Evolutionary conservation across 2,113 vertebrate genomes (phyloP).

Genomic region (Tupaia chinensis): DNA sequence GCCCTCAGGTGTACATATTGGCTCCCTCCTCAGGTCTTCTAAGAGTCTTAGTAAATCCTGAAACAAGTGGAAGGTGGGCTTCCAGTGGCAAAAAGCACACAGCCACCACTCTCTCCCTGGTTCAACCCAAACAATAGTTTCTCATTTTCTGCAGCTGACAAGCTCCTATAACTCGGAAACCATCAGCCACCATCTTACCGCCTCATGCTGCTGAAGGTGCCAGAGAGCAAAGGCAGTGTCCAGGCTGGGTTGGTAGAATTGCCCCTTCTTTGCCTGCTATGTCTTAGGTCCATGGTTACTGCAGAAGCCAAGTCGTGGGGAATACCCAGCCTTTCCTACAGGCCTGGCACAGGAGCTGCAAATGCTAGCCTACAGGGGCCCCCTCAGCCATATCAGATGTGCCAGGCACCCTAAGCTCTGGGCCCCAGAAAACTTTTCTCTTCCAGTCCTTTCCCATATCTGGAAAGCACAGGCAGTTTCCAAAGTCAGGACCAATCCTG

Average conservation of each 20-base stretch:
- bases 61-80: not conserved
- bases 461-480: not conserved
- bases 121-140: not conserved
- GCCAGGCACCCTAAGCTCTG: not conserved
- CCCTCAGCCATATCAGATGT: not conserved
- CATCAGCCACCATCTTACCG: not conserved
- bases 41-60: not conserved
- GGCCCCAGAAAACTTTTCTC: not conserved
- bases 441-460: not conserved
- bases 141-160: not conserved
- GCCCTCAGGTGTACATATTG: not conserved
- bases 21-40: not conserved
- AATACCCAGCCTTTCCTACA: not conserved
- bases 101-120: not conserved
- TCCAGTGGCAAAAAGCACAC: not conserved
- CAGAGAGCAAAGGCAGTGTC: not conserved
- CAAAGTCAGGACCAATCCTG: not conserved
- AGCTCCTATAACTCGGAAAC: not conserved
- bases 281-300: not conserved
- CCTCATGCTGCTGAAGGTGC: not conserved
- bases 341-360: not conserved
- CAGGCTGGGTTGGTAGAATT: not conserved
- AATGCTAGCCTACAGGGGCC: not conserved
- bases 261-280: not conserved
- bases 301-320: not conserved